A percentile compares a stretch with the other conserved stretches of the same genome.
Conservation (phyloP, 2,888 invertebrate genomes). For the Gymnoscelis rufifasciata region DNA sequence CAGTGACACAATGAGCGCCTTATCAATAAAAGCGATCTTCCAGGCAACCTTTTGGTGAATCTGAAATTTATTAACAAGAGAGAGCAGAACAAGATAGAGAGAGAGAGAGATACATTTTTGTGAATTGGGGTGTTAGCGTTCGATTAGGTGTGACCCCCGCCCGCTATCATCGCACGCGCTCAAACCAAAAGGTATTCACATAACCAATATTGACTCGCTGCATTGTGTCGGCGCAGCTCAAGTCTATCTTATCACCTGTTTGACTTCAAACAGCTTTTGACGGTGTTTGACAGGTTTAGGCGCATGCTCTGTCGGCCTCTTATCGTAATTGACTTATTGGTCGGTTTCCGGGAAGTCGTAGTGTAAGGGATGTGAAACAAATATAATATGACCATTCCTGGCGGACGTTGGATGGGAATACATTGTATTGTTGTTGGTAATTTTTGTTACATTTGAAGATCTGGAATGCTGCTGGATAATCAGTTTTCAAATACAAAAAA, state of each 20-base stretch:
- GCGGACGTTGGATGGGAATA: too few species aligned
- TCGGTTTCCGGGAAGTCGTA: slow-evolving; percentile 59
- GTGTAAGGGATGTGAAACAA: slow-evolving; percentile 11
- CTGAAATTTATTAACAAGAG: too few species aligned
- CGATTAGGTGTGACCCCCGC: slow-evolving; percentile 43
- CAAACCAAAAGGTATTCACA: slow-evolving; percentile 67
- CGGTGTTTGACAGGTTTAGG: slow-evolving; percentile 45
- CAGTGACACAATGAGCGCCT: too few species aligned
- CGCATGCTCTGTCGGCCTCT: slow-evolving; percentile 71
- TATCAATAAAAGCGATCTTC: too few species aligned
- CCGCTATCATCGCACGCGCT: slow-evolving; percentile 58
- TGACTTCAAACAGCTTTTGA: slow-evolving; percentile 63
- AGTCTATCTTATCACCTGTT: slow-evolving; percentile 76
- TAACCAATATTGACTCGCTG: slow-evolving; percentile 64
- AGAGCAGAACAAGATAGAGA: too few species aligned
- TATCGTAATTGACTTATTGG: slow-evolving; percentile 65
- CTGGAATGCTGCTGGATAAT: too few species aligned
- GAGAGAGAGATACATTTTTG: too few species aligned
- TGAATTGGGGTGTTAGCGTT: too few species aligned
- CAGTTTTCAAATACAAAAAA: too few species aligned
- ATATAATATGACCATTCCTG: not conserved
- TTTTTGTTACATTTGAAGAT: too few species aligned
- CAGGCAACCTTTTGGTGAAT: too few species aligned
- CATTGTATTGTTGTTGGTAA: too few species aligned
- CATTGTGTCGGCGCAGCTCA: slow-evolving; percentile 73